Evolutionary conservation across 2,888 invertebrate species (phyloP), one percentile per base, ranked within the genome.

Genomic region (Apotomis betuletana): DNA sequence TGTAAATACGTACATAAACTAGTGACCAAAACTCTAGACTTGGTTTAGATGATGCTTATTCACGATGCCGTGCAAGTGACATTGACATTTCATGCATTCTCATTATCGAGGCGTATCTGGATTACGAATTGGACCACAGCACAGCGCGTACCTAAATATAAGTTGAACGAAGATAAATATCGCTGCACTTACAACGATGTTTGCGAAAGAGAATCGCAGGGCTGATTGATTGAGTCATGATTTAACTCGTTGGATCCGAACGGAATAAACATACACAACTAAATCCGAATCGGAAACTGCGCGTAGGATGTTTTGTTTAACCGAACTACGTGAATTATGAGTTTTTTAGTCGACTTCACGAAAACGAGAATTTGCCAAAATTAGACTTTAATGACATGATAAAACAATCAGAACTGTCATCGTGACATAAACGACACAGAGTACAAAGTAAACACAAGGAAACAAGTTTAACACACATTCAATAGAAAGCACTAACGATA

Each of bases 231-330:
- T 65, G 65, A 65, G 10, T 64, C 55, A 65, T 55, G 64, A 15
- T 36, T 57, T 65, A 15, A 65, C 55, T 44, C 55, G 46, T 8
- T 55, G 36, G 57, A 57, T 65, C 57, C 46, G 54, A 46, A 15
- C 46, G 57, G 44, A 65, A 65, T 65, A 65, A 49, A 55, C 46
- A 57, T 36, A 46, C 46, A 57, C n/a, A 65, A 44, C 65, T 12
- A 12, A 38, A 57, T 36, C 15, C 27, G 41, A 41, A 41, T 41
- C 15, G 55, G 46, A 62, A 55, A 54, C 55, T 65, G 57, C 61
- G 64, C 58, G 62, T 58, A 44, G 15, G 57, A 70, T 65, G 49
- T 70, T 65, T 59, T 67, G 54, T 69, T 64, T 46, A 65, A 12
- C 3, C n/a, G 57, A 65, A 55, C 15, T 55, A 44, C 44, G 12